These are phyloP conservation scores for Chrysomela aeneicollis DNA, from an alignment of 2,888 invertebrate species.

Conservation along the genomic window DNA sequence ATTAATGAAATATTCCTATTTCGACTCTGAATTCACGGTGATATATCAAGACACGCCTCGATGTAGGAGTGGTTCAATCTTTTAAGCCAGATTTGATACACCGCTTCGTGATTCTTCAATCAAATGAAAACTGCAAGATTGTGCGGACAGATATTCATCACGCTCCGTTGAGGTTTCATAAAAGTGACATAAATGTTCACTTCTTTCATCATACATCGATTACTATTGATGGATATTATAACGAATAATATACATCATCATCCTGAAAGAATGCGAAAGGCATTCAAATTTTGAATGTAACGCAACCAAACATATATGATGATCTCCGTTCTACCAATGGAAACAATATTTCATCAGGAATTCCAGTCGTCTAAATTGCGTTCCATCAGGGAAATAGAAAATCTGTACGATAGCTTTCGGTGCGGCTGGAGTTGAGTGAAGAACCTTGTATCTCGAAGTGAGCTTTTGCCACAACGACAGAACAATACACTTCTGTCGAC, in stretches of 20 bases:
- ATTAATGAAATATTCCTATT: not conserved
- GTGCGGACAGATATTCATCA: too few species aligned
- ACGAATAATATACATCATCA: too few species aligned
- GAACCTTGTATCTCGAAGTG: slow-evolving; percentile 53
- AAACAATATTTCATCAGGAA: not conserved
- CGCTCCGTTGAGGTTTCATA: too few species aligned
- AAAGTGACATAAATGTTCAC: too few species aligned
- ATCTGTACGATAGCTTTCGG: slow-evolving; percentile 43
- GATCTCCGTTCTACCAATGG: not conserved
- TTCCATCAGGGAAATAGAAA: slow-evolving; percentile 28
- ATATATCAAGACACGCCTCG: slow-evolving; percentile 10
- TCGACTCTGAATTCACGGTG: not conserved
- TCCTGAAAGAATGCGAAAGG: too few species aligned
- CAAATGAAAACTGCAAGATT: not conserved
- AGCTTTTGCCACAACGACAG: slow-evolving; percentile 54
- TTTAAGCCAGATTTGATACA: not conserved
- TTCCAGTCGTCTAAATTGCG: too few species aligned
- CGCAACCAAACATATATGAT: too few species aligned
- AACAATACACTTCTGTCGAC: slow-evolving; percentile 60
- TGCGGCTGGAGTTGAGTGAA: slow-evolving; percentile 54
- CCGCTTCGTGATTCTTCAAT: not conserved
- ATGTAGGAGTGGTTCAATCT: slow-evolving; percentile 14
- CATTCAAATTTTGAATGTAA: too few species aligned
- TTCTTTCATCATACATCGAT: too few species aligned
- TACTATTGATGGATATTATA: too few species aligned